Evolutionary conservation across 2,113 vertebrate genomes (phyloP), one percentile per base, ranked within the genome.

Genomic region (Scortum barcoo): DNA sequence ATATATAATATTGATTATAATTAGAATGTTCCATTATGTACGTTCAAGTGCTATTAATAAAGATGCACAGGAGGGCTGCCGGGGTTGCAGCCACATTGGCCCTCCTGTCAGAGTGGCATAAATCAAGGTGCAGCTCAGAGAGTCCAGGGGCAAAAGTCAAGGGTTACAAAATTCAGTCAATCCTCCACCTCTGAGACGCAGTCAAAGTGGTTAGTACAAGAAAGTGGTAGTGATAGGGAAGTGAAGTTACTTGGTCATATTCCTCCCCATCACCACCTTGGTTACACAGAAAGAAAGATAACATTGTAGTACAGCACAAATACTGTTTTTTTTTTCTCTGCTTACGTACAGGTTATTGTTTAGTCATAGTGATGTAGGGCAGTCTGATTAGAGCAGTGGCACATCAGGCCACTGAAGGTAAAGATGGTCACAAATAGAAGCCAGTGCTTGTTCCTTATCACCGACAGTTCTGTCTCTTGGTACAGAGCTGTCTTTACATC

Each of bases 31-130:
- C 89, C 85, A 80, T 92, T 92, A 93, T 70, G 86, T 92, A 92
- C 19, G 88, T 92, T 95, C 94, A 96, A 95, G 95, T 96, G 95
- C 95, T 95, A 93, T 90, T 93, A 92, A 93, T 89, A 90, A 90
- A 78, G 85, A 91, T 83, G 84, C 84, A 87, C 88, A 92, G 86
- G 80, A 91, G 86, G 53, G 76, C 81, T 11, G n/a, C 73, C 51
- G 48, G 44, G 44, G 76, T 85, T 24, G 1, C 51, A 67, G 79
- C 58, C 76, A 65, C 13, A 13, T 48, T 0, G 61, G 74, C 79
- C 38, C 76, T 88, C 90, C 91, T 88, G 85, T 84, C 56, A 86
- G 90, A 92, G 93, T 94, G 92, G 93, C 84, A 89, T 92, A 82
- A 93, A 91, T 92, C 92, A 94, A 93, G 90, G 91, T 94, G 93